Evolutionary conservation across 2,113 vertebrate genomes (phyloP), one percentile per base, ranked within the genome.

Genomic region (Sylvia atricapilla): DNA sequence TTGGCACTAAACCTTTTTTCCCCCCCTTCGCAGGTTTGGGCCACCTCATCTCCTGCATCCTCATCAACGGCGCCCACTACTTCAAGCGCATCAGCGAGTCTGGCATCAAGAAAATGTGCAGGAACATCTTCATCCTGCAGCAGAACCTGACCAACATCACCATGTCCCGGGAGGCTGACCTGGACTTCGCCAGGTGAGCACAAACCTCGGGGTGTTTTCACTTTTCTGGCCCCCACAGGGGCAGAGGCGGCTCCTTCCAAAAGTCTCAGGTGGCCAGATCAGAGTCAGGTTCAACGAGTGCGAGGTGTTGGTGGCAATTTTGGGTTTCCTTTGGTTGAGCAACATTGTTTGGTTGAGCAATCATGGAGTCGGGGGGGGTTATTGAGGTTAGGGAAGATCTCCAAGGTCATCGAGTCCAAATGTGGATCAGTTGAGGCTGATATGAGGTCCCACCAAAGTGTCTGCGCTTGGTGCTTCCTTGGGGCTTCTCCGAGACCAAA

Each of bases 61-160:
- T 99, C 25, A 99, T 99, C 96, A 99, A 99, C 1, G 99, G 99
- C 2, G 99, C 99, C n/a, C 99, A 99, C 94, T 99, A 99, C 97
- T 99, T 99, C 93, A 98, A 99, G 96, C 98, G 99, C 70, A 99
- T 99, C 98, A 99, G 99, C 16, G 99, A 99, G 94, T 99, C 99
- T 0, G 99, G 99, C 52, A 99, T 99, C 97, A 99, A 99, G 98
- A 99, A 99, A 88, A 99, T 99, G 99, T 99, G 99, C 74, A 97
- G 99, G 67, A 99, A 99, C 97, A 99, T 99, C 93, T 99, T 99
- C 81, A 99, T 99, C 84, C 99, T 99, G 35, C 99, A 99, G 97
- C 99, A 99, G 94, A 99, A 99, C 96, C 98, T 99, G 77, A 99
- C 99, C 41, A 99, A 99, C 98, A 99, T 99, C 98, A 99, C 99